Base-by-base conservation (phyloP, 2,888 invertebrate genomes). In the Dasypolia templi region DNA sequence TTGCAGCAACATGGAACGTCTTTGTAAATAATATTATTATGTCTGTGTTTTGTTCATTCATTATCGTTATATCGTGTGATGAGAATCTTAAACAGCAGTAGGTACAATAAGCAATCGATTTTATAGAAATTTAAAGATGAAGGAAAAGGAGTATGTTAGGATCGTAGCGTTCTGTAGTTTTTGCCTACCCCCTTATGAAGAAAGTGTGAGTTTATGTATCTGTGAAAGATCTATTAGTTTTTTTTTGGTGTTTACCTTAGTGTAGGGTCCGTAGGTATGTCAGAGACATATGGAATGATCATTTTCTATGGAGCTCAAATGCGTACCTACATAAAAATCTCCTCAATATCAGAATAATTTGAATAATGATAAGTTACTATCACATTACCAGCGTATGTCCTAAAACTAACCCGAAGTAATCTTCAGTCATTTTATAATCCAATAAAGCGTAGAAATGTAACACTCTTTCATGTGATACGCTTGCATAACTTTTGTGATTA, bases 401-500 rank as follows among this genome's bases (percentile, higher is more conserved):
- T 22, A 32, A 17, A 83, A 42, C 75, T 29, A 32, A 49, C 35
- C 22, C 19, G 6, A 73, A 66, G 19, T 67, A 68, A 68, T 68
- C 39, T 26, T 55, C 59, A 65, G 17, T 29, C 19, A 66, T 75
- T 74, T 74, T 74, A 74, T 85, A 73, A 79, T 82, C 74, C 62
- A 44, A 22, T 70, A 70, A 2, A 65, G 39, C 49, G 51, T 81
- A 69, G 65, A 77, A 69, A 84, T 82, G 42, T 81, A 77, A 77
- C 82, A 77, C 71, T 74, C 35, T 69, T 69, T 81, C 49, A 75
- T 62, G 39, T 76, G 81, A 62, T 82, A 84, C 55, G 71, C 65
- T 84, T 70, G 69, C 66, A 68, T 82, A 81, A 63, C 72, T 84
- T 81, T 84, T 67, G 68, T 66, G 79, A 79, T 87, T 81, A 83